Evolutionary conservation across 2,888 invertebrate genomes (phyloP).

Genomic region (Atrina japonica): DNA sequence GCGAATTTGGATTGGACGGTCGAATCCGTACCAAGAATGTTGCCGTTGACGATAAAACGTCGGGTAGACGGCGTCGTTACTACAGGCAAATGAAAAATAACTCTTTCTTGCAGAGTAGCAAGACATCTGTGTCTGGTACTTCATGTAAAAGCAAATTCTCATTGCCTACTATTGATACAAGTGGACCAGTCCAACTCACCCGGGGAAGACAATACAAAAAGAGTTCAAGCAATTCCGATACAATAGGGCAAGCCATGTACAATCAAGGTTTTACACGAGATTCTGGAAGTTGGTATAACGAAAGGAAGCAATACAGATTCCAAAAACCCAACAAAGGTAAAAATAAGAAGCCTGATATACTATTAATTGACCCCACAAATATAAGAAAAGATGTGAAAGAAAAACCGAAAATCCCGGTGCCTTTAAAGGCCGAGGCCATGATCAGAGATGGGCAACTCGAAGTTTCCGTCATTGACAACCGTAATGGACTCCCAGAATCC

Average conservation of each 20-base stretch:
- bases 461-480: slow-evolving; percentile 49
- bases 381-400: background rate
- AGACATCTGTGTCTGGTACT: background rate
- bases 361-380: background rate
- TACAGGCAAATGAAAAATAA: too few relatives aligned
- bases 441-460: slow-evolving; percentile 51
- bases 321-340: too few relatives aligned
- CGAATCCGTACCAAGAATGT: too few relatives aligned
- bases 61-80: too few relatives aligned
- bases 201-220: background rate
- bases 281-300: too few relatives aligned
- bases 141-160: background rate
- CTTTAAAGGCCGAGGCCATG: slow-evolving; percentile 49
- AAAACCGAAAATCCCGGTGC: slow-evolving; percentile 46
- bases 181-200: slow-evolving; percentile 21
- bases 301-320: too few relatives aligned
- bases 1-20: too few relatives aligned
- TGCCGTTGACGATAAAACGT: too few relatives aligned
- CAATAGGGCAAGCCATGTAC: too few relatives aligned
- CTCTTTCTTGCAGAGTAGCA: too few relatives aligned
- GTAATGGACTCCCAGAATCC: slow-evolving; percentile 26
- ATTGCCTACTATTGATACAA: slow-evolving; percentile 18
- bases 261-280: too few relatives aligned
- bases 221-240: background rate
- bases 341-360: background rate